Evolutionary conservation across 2,888 invertebrate species (phyloP).

Genomic region (Clitarchus hookeri): DNA sequence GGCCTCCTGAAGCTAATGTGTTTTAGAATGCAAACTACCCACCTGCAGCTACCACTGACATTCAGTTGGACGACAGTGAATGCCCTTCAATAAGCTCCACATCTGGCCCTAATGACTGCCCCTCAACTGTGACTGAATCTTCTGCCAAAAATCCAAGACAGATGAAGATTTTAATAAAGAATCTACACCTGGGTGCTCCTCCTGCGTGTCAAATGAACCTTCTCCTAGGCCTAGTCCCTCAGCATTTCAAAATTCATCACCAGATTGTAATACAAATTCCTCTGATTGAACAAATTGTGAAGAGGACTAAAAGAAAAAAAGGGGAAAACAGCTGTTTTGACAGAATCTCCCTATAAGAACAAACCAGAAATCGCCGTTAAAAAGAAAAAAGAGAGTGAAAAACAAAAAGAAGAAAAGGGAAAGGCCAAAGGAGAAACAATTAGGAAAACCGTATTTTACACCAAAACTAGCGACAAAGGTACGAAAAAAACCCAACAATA

Average conservation of each 20-base stretch:
- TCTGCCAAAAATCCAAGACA: background rate
- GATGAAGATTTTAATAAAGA: background rate
- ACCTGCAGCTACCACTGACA: background rate
- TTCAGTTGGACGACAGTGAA: background rate
- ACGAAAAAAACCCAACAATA: no score
- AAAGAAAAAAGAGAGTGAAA: background rate
- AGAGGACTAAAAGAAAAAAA: constrained; percentile 1
- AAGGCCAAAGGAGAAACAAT: no score
- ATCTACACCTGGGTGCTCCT: background rate
- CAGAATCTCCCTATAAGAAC: background rate
- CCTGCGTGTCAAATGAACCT: background rate
- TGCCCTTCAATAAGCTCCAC: background rate
- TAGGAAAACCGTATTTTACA: no score
- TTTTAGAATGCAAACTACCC: background rate
- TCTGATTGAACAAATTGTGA: background rate
- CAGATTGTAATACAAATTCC: background rate
- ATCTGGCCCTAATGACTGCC: background rate
- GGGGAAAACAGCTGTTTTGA: background rate
- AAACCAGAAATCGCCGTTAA: background rate
- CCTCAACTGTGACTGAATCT: background rate
- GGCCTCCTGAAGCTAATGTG: background rate
- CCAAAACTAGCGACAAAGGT: no score
- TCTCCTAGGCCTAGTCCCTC: background rate
- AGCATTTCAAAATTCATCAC: background rate
- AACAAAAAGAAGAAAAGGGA: background rate